Base-by-base conservation (phyloP, 2,888 invertebrate genomes). In the Amiota minor region DNA sequence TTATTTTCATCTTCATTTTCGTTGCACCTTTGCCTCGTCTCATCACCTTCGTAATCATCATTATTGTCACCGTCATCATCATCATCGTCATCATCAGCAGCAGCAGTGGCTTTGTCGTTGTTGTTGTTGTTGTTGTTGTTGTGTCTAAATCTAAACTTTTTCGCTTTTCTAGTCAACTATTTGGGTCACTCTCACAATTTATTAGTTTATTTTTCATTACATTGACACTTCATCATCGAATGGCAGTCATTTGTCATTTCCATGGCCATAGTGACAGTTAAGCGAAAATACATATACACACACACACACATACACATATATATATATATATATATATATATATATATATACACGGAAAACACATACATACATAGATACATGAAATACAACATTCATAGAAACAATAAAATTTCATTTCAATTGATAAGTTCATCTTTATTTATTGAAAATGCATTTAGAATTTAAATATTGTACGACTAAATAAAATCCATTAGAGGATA, bases 151-250 rank as follows among this genome's bases (percentile, higher is more conserved):
- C 67, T 68, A 68, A 68, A 53, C 67, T 68, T 68, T 68, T 68
- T 68, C 67, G 67, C 67, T 85, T 84, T 84, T 84, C 83, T 85
- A 84, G 81, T 75, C 79, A 84, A 85, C 81, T 84, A 84, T 84
- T 84, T 84, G 83, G 85, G 83, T 84, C 83, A 82, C 83, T 84
- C 83, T 84, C 83, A 84, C 83, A 84, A 84, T 84, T 85, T 85
- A 84, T 84, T 84, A 84, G 83, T 85, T 84, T 84, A 85, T 83
- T 84, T 85, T 85, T 85, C 85, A 84, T 84, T 84, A 84, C 83
- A 84, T 84, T 84, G 83, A 84, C 83, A 84, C 83, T 84, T 81
- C 85, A 84, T 85, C 83, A 84, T 84, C 84, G 84, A 83, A 81
- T 82, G 78, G 79, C 84, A 80, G 81, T 85, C 85, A 83, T 84